Percentiles rank a stretch among this genome's conserved stretches.
These are phyloP conservation scores for Dichetophora obliterata DNA, from an alignment of 2,888 invertebrate species.

Conservation along the genomic window DNA sequence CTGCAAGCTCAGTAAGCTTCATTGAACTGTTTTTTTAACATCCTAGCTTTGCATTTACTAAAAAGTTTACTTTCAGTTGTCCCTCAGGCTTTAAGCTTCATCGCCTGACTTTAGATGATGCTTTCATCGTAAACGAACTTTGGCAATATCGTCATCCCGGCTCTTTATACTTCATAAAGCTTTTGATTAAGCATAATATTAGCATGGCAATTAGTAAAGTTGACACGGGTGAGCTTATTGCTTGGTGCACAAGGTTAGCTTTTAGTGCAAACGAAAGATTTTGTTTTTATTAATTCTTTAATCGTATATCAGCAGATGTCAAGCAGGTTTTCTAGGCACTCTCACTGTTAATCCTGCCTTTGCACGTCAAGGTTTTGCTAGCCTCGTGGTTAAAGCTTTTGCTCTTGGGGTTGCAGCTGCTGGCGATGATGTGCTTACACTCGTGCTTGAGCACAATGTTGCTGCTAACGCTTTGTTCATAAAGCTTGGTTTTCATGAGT, in stretches of 20 bases:
- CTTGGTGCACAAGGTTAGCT: conserved; percentile 58
- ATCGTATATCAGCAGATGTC: conserved; percentile 48
- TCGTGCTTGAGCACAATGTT: conserved; percentile 50
- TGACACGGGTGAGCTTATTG: conserved; percentile 53
- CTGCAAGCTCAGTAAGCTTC: conserved; percentile 50
- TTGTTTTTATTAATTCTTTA: neutral
- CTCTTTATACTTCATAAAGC: conserved; percentile 52
- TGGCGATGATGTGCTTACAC: conserved; percentile 52
- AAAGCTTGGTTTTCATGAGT: conserved; percentile 53
- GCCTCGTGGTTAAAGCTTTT: conserved; percentile 51
- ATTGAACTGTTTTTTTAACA: neutral
- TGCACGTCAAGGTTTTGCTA: conserved; percentile 54
- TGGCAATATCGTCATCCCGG: conserved; percentile 57
- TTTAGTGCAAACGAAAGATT: neutral
- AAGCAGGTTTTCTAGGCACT: conserved; percentile 56
- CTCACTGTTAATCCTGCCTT: conserved; percentile 54
- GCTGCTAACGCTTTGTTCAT: conserved; percentile 53
- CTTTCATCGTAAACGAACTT: conserved; percentile 49
- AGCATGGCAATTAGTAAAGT: conserved; percentile 54
- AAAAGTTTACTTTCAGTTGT: conserved; percentile 45
- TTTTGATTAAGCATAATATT: conserved; percentile 53
- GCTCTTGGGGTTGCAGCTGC: conserved; percentile 47
- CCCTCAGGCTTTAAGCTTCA: conserved; percentile 46
- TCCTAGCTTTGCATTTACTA: neutral
- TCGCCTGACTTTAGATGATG: conserved; percentile 47